Conservation (phyloP, 2,113 vertebrate species). For the Erythrocercus mccallii region DNA sequence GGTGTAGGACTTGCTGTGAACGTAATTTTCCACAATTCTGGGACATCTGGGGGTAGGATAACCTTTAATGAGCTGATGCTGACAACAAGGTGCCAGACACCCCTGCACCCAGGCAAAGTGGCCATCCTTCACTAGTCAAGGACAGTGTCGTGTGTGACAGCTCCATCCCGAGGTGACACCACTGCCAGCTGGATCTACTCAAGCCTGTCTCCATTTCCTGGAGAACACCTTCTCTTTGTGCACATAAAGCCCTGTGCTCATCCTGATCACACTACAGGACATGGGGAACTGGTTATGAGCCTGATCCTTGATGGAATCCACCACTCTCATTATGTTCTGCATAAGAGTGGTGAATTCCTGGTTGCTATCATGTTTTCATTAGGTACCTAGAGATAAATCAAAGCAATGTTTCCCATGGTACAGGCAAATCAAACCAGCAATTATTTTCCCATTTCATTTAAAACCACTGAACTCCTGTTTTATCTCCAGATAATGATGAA, state of each 20-base stretch:
- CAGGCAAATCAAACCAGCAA: conserved; percentile 29
- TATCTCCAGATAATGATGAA: conserved; percentile 33
- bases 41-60: not conserved
- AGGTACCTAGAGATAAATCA: conserved; percentile 12
- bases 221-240: not conserved
- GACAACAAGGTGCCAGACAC: not conserved
- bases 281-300: not conserved
- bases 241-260: not conserved
- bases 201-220: not conserved
- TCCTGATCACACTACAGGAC: not conserved
- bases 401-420: not conserved
- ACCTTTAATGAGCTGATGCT: not conserved
- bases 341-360: not conserved
- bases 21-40: not conserved
- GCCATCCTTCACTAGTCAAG: rapidly evolving
- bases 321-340: not conserved
- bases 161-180: rapidly evolving
- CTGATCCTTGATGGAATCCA: not conserved
- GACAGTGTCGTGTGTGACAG: not conserved
- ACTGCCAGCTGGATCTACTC: not conserved
- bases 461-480: conserved; percentile 38
- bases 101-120: not conserved
- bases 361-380: not conserved
- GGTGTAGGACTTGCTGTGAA: not conserved
- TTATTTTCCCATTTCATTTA: conserved; percentile 40